phyloP scores from a whole-genome alignment of 2,113 vertebrate species.

The Patagioenas fasciata region DNA sequence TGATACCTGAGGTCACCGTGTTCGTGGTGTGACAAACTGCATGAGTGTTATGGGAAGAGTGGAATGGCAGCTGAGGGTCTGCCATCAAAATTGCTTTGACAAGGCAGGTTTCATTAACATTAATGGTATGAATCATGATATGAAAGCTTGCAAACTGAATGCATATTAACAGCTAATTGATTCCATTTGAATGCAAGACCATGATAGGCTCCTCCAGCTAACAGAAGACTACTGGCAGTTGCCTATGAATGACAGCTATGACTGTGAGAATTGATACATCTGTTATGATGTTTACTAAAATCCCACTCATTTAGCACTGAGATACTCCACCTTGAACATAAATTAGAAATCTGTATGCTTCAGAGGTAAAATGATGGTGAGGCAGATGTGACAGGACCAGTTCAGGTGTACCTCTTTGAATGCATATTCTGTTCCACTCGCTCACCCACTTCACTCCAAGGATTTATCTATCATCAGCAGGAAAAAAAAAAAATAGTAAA shows the following conservation, averaged over 20 bases:
- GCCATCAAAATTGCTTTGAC: neutral
- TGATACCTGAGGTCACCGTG: neutral
- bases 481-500: neutral
- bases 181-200: neutral
- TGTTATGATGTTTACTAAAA: neutral
- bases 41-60: neutral
- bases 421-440: neutral
- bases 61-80: neutral
- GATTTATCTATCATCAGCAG: neutral
- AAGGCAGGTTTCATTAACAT: neutral
- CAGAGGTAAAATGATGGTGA: neutral
- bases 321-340: neutral
- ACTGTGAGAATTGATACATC: neutral
- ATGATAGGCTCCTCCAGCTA: neutral
- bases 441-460: neutral
- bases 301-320: neutral
- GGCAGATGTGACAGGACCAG: neutral
- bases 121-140: neutral
- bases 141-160: neutral
- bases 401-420: neutral
- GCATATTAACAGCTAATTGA: neutral
- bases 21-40: neutral
- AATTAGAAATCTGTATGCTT: neutral
- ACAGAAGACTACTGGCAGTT: neutral
- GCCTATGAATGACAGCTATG: neutral